Percentiles rank a stretch among this genome's conserved stretches.
Evolutionary conservation across 1,140 invertebrate species (phyloP).

Genomic region (Eulimnadia texana): DNA sequence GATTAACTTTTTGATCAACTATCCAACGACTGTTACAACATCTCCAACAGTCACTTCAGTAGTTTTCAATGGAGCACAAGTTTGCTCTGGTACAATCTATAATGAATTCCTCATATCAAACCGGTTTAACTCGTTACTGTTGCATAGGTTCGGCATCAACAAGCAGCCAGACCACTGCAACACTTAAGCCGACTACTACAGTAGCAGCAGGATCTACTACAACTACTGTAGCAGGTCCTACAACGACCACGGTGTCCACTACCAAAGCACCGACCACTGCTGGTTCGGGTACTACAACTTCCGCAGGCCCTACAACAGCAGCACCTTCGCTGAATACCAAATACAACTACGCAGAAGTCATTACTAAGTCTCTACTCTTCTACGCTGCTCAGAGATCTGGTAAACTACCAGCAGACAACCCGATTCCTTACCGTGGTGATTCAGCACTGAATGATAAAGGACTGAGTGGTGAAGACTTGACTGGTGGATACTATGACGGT

Average conservation of each 20-base stretch:
- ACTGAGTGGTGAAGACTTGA: constrained; percentile 39
- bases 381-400: constrained; percentile 50
- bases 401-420: constrained; percentile 37
- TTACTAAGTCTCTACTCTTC: constrained; percentile 41
- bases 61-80: constrained; percentile 1
- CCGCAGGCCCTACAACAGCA: not conserved
- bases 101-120: not conserved
- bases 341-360: constrained; percentile 37
- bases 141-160: not conserved
- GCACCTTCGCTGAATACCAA: constrained; percentile 7
- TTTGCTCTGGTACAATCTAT: constrained; percentile 1
- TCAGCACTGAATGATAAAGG: constrained; percentile 40
- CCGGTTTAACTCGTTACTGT: not conserved
- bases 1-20: not conserved
- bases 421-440: constrained; percentile 42
- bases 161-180: not conserved
- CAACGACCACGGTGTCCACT: not conserved
- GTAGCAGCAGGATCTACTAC: not conserved
- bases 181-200: constrained; percentile 1
- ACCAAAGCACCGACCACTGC: not conserved
- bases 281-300: not conserved
- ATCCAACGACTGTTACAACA: not conserved
- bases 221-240: not conserved
- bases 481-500: constrained; percentile 53
- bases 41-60: not conserved